Percentiles rank a stretch among this genome's conserved stretches.
phyloP scores from a whole-genome alignment of 37 sponge, comb jelly and placozoan species.

The Halichondria panicea region DNA sequence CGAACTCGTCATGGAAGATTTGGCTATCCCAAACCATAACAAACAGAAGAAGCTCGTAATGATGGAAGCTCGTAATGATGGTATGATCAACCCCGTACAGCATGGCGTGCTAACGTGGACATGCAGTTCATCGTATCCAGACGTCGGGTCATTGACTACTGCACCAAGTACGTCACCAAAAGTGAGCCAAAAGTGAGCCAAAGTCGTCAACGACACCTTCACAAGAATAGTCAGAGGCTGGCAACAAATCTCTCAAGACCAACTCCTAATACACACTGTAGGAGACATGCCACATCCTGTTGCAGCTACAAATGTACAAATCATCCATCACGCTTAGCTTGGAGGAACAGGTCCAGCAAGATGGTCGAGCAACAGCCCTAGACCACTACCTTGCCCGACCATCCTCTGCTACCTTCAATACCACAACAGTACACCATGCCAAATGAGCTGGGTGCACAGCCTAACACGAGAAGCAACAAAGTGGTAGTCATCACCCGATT shows the following conservation, averaged over 20 bases:
- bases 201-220: constrained; percentile 26
- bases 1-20: constrained; percentile 40
- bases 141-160: constrained; percentile 28
- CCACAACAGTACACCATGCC: constrained; percentile 45
- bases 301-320: constrained; percentile 37
- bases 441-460: constrained; percentile 3
- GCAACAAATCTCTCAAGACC: constrained; percentile 29
- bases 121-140: constrained; percentile 55
- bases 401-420: constrained; percentile 1
- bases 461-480: not conserved
- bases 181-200: constrained; percentile 41
- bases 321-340: constrained; percentile 33
- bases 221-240: constrained; percentile 6
- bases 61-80: constrained; percentile 42
- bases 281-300: constrained; percentile 51
- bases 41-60: constrained; percentile 4
- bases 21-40: constrained; percentile 55
- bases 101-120: constrained; percentile 65
- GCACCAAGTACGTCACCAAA: constrained; percentile 57
- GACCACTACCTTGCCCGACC: constrained; percentile 25
- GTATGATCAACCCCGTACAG: constrained; percentile 41
- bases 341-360: constrained; percentile 8
- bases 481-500: constrained; percentile 29
- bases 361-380: not conserved
- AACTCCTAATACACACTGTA: constrained; percentile 39